Evolutionary conservation across 2,888 invertebrate species (phyloP).

Genomic region (Bhutanitis thaidina): DNA sequence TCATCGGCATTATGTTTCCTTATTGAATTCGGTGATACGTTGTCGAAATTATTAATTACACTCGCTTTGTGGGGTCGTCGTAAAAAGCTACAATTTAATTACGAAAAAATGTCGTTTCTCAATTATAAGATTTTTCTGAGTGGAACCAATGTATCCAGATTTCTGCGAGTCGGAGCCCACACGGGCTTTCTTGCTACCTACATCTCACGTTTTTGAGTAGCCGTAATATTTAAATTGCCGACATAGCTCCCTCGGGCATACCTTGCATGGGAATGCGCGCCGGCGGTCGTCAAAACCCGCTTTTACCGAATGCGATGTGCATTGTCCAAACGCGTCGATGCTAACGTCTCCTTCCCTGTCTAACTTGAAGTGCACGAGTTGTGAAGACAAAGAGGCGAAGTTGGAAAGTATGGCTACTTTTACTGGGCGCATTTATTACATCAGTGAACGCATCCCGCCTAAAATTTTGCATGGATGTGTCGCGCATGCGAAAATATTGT

Average conservation of each 20-base stretch:
- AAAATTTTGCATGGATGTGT: constrained; percentile 79
- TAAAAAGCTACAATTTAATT: constrained; percentile 72
- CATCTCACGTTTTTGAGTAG: constrained; percentile 78
- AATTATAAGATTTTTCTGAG: constrained; percentile 60
- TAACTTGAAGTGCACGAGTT: constrained; percentile 45
- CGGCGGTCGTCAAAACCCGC: constrained; percentile 72
- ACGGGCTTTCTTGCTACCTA: constrained; percentile 71
- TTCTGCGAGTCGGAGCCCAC: constrained; percentile 65
- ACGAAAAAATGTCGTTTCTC: constrained; percentile 64
- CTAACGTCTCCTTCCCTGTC: constrained; percentile 61
- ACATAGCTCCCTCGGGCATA: constrained; percentile 76
- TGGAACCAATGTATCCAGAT: constrained; percentile 64
- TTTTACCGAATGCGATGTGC: constrained; percentile 72
- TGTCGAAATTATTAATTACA: constrained; percentile 63
- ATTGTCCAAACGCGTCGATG: constrained; percentile 59
- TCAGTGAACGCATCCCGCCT: constrained; percentile 75
- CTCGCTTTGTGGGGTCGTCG: constrained; percentile 37
- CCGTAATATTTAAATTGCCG: constrained; percentile 78
- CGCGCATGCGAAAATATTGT: constrained; percentile 67
- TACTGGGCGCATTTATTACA: constrained; percentile 57
- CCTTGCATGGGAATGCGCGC: constrained; percentile 75
- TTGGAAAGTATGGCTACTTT: constrained; percentile 63
- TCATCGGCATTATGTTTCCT: constrained; percentile 51
- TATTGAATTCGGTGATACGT: constrained; percentile 47
- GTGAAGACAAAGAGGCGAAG: constrained; percentile 56